Conservation (phyloP, 2,797 vertebrate genomes). For the Antennarius maculatus region DNA sequence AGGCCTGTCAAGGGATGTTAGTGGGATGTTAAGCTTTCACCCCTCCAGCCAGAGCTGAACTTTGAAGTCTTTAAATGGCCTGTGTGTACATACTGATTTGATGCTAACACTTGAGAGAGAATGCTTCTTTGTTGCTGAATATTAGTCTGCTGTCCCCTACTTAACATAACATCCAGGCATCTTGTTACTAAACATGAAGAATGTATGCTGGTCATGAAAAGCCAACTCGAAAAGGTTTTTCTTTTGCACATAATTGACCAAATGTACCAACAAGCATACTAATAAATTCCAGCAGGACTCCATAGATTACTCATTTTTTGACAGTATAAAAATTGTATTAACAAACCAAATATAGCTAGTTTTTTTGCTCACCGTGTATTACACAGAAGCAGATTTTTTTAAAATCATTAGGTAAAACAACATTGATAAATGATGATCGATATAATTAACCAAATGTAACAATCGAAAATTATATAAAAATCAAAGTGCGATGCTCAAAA, state of each 20-base stretch:
- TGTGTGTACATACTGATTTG: slow-evolving; percentile 68
- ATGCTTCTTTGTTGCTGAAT: slow-evolving; percentile 10
- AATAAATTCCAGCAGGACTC: slow-evolving; percentile 55
- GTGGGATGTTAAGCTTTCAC: slow-evolving; percentile 76
- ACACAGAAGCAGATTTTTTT: slow-evolving; percentile 19
- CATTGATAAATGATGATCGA: slow-evolving; percentile 10
- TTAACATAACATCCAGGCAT: background rate
- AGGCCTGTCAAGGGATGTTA: slow-evolving; percentile 75
- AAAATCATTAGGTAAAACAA: slow-evolving; percentile 22
- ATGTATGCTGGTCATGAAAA: slow-evolving; percentile 2
- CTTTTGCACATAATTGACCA: slow-evolving; percentile 44
- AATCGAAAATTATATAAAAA: background rate
- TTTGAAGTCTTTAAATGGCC: slow-evolving; percentile 80
- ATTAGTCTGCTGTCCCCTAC: background rate
- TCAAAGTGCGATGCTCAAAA: too few species aligned
- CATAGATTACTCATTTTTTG: slow-evolving; percentile 50
- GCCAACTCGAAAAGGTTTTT: slow-evolving; percentile 20
- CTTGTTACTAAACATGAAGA: background rate
- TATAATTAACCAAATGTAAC: slow-evolving; percentile 29
- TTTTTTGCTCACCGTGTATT: slow-evolving; percentile 35
- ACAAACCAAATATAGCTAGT: slow-evolving; percentile 30
- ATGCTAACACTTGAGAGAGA: slow-evolving; percentile 58
- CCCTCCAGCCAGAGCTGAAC: slow-evolving; percentile 71
- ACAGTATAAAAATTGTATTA: slow-evolving; percentile 48
- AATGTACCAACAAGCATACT: slow-evolving; percentile 39